Base-by-base conservation (phyloP, 2,888 invertebrate species). In the Ennomos quercinarius region DNA sequence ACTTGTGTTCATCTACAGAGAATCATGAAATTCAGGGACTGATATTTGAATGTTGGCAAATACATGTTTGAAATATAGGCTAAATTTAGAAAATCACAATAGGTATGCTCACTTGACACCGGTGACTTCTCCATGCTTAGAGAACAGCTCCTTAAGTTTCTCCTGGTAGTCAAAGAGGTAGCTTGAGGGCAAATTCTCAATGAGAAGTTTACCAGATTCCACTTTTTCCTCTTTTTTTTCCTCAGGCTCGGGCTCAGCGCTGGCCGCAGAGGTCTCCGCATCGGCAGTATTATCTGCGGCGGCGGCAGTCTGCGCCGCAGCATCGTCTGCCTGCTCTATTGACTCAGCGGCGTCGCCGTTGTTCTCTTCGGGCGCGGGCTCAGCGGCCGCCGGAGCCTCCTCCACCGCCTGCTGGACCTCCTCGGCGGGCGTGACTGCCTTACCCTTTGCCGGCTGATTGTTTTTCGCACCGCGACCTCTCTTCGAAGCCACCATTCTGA, bases 11-110 rank as follows among this genome's bases (percentile, higher is more conserved):
- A 64, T 63, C 45, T 58, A 62, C 41, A 66, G 59, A 64, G 44
- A 48, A 71, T 63, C 66, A 70, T 60, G 60, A 72, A 64, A 70
- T 75, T 76, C 71, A 77, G 73, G 80, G 87, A 87, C 81, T 90
- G 90, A 91, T 90, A 91, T 91, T 91, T 91, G 91, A 91, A 91
- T 91, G 91, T 91, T 89, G 84, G 77, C 78, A 84, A 81, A 72
- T 75, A 61, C 53, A 48, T 55, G 36, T 41, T 57, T 43, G 12
- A 43, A 58, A 42, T 47, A 54, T 47, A 54, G 6, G 27, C 37
- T 57, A 73, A 50, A 72, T 72, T 65, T 62, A 71, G 52, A 61
- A 57, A 40, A 60, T 11, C 57, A 47, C 65, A 48, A 42, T 47
- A 63, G 40, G 9, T 35, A 47, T 72, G 84, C 92, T 91, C 66